Base-by-base conservation (phyloP, 2,797 vertebrate species). In the Clarias pachynema region DNA sequence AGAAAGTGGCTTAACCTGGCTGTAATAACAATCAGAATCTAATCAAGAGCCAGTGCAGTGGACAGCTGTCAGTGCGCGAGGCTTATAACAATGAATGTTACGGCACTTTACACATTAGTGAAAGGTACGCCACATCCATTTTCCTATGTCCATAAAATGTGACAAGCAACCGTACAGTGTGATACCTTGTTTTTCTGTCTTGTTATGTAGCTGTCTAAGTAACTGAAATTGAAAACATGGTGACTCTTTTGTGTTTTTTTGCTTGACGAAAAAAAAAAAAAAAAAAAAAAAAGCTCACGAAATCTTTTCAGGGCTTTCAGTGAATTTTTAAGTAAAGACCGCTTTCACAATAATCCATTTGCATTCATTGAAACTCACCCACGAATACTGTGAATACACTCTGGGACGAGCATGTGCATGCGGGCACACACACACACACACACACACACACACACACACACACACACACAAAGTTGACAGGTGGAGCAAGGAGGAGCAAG, bases 391-490 rank as follows among this genome's bases (percentile, higher is more conserved):
- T 56, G 22, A 81, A 70, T 65, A 66, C 60, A 83, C 75, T 86
- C 57, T 73, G 66, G 84, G 84, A 63, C 59, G 66, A 10, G 49
- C 65, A 69, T 3, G 3, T 10, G 22, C 3, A 20, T 31, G 1
- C 16, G 22, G 2, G 31, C 24, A 18, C 26, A 22, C 31, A 12
- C 49, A 20, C 44, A 26, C 60, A 80, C 78, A 85, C 85, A 68
- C 72, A 81, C 40, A 12, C 79, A 53, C 34, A 65, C 53, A 44
- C 57, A 22, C 73, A 57, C 73, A 57, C 73, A 57, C 73, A 60
- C 77, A 62, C 77, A 79, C 26, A 84, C 49, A 79, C 74, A 62
- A 62, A 82, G 66, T 40, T 57, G 72, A 78, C 78, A 87, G 85
- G 85, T 81, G 74, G 82, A 89, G 86, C 44, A 37, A 66, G n/a